A percentile compares a stretch with the other conserved stretches of the same genome.
phyloP scores from a whole-genome alignment of 2,888 invertebrate genomes.

The Zeuzera pyrina region DNA sequence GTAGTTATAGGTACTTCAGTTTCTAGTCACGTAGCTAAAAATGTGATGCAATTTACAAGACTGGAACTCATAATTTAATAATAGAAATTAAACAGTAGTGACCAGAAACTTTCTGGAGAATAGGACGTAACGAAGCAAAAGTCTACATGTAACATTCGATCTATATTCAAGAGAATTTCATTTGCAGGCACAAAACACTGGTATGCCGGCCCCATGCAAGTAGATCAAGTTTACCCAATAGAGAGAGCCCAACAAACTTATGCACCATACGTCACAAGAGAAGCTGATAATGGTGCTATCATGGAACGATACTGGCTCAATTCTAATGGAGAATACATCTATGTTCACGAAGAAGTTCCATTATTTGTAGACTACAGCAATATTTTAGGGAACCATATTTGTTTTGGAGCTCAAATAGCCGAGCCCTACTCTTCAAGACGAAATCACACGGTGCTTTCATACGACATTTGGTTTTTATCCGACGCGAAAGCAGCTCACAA shows the following conservation, averaged over 20 bases:
- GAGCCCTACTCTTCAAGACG: conserved; percentile 65
- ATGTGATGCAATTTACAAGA: no score
- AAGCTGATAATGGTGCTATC: conserved; percentile 69
- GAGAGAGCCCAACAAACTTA: conserved; percentile 65
- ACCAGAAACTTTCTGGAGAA: no score
- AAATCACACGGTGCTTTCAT: conserved; percentile 58
- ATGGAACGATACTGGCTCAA: conserved; percentile 82
- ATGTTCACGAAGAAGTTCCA: conserved; percentile 75
- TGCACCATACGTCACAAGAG: conserved; percentile 69
- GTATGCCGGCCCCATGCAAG: conserved; percentile 79
- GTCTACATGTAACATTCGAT: no score
- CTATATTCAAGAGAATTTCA: neutral
- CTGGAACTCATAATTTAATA: no score
- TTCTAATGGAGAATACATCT: conserved; percentile 78
- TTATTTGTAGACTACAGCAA: conserved; percentile 81
- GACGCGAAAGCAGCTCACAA: conserved; percentile 76
- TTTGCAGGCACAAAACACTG: conserved; percentile 66
- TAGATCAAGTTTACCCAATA: conserved; percentile 75
- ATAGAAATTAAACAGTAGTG: no score
- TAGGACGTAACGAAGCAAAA: no score
- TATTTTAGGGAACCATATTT: conserved; percentile 61
- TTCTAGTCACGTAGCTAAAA: no score
- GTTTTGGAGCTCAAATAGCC: conserved; percentile 70
- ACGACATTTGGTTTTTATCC: conserved; percentile 73
- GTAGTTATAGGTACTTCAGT: no score